Evolutionary conservation across 2,888 invertebrate species (phyloP).

Genomic region (Eilema caniola): DNA sequence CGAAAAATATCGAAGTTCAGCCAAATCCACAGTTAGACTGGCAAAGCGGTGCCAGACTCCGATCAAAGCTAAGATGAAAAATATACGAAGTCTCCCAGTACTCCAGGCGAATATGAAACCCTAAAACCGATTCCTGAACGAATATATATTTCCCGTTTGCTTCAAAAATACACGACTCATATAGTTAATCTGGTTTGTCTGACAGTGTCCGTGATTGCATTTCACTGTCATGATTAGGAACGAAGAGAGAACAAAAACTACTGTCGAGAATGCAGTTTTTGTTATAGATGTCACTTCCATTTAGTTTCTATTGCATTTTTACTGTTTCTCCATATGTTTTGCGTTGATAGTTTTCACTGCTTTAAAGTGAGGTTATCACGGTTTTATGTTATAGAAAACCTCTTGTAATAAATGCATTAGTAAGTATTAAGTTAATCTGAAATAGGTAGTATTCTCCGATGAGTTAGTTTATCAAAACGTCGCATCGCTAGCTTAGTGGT

Average conservation of each 20-base stretch:
- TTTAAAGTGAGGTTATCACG: background rate
- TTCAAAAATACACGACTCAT: conserved; percentile 18
- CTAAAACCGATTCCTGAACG: background rate
- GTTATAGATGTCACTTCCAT: conserved; percentile 16
- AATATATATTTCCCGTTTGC: background rate
- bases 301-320: conserved; percentile 25
- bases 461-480: no score
- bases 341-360: background rate
- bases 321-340: conserved; percentile 8
- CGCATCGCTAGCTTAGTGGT: no score
- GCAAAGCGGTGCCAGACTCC: no score
- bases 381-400: background rate
- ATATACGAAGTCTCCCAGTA: background rate
- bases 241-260: background rate
- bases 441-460: no score
- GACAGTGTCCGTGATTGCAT: conserved; percentile 36
- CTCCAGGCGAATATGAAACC: background rate
- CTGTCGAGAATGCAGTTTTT: conserved; percentile 26
- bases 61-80: no score
- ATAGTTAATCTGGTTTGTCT: conserved; percentile 38
- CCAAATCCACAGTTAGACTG: no score
- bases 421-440: no score
- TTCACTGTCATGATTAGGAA: conserved; percentile 42
- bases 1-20: no score
- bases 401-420: background rate